Conservation (phyloP, 2,797 vertebrate species). For the Apodemus agrarius region DNA sequence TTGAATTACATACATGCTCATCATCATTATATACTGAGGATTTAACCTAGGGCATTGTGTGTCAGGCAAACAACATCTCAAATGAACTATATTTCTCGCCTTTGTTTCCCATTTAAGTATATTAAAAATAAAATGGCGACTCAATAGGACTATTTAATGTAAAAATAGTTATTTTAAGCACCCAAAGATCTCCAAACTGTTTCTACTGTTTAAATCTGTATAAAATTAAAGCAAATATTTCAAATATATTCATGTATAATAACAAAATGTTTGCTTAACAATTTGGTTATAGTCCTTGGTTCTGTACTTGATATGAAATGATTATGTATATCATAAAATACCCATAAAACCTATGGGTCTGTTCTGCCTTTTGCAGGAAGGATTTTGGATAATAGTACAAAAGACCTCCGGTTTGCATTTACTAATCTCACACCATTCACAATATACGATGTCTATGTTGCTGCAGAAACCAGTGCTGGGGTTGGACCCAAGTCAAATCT, state of each 20-base stretch:
- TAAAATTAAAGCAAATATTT: constrained; percentile 22
- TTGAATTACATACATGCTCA: neutral
- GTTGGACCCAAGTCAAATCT: constrained; percentile 91
- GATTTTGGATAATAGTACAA: constrained; percentile 94
- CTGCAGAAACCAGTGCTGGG: constrained; percentile 94
- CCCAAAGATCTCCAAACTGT: neutral
- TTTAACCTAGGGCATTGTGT: neutral
- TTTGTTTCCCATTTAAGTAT: neutral
- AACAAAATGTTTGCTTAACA: neutral
- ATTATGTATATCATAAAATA: neutral
- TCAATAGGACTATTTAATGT: neutral
- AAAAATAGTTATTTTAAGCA: neutral
- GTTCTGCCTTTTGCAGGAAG: constrained; percentile 85
- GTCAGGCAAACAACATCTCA: neutral
- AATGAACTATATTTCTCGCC: neutral
- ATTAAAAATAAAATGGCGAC: neutral
- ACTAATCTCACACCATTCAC: constrained; percentile 93
- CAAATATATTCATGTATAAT: constrained; percentile 35
- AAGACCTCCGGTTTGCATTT: constrained; percentile 91
- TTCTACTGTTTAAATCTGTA: neutral
- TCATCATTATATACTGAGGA: neutral
- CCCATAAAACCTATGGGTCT: neutral
- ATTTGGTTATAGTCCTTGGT: neutral
- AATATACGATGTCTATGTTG: constrained; percentile 87
- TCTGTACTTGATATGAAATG: neutral